Evolutionary conservation across 2,797 vertebrate species (phyloP).

Genomic region (Echeneis naucrates): DNA sequence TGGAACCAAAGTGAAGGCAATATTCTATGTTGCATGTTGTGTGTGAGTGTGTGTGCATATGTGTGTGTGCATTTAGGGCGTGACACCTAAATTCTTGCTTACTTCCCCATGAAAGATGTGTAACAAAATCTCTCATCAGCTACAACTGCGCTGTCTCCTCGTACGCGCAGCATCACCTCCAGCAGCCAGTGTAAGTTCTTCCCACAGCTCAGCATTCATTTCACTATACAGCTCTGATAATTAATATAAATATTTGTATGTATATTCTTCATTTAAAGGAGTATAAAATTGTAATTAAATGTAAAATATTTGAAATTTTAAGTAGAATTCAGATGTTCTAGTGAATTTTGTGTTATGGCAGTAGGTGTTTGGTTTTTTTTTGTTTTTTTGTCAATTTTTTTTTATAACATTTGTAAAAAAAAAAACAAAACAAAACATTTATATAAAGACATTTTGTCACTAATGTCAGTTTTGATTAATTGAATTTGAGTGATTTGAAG

Average conservation of each 20-base stretch:
- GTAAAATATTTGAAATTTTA: not conserved
- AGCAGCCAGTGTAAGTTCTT: constrained; percentile 68
- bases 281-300: not conserved
- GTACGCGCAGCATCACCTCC: constrained; percentile 60
- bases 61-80: constrained; percentile 57
- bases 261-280: not conserved
- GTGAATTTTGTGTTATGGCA: not conserved
- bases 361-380: rapidly evolving
- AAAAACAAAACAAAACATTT: not conserved
- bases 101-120: constrained; percentile 78
- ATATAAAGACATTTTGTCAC: not conserved
- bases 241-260: not conserved
- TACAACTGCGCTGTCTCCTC: constrained; percentile 26
- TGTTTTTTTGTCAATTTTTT: not conserved
- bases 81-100: constrained; percentile 50
- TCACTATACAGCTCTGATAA: not conserved
- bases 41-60: constrained; percentile 15
- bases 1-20: constrained; percentile 37
- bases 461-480: not conserved
- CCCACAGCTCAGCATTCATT: constrained; percentile 2
- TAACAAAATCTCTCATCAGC: constrained; percentile 53
- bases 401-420: too few relatives aligned
- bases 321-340: not conserved
- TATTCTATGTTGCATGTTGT: constrained; percentile 25
- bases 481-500: not conserved